These are phyloP conservation scores for Euura saliciscinereae DNA, from an alignment of 1,140 invertebrate genomes.

Conservation along the genomic window DNA sequence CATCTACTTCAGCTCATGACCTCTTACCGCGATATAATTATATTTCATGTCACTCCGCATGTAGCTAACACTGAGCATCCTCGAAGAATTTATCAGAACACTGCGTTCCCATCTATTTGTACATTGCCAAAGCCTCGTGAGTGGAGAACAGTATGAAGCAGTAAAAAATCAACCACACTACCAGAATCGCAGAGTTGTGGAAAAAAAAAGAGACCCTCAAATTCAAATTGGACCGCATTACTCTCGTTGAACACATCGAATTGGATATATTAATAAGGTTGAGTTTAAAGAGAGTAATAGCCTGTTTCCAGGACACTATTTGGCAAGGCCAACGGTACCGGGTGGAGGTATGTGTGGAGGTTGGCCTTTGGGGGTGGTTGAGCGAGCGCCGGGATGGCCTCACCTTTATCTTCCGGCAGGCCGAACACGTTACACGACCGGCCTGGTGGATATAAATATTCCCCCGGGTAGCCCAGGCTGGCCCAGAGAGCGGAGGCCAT, in stretches of 20 bases:
- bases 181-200: too few species aligned
- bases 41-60: too few species aligned
- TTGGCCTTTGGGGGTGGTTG: neutral
- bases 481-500: constrained; percentile 13
- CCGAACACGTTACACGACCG: neutral
- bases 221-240: too few species aligned
- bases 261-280: neutral
- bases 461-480: constrained; percentile 32
- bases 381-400: neutral
- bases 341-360: neutral
- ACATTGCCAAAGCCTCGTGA: too few species aligned
- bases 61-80: too few species aligned
- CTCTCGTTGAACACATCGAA: too few species aligned
- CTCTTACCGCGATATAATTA: neutral
- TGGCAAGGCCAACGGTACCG: neutral
- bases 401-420: constrained; percentile 14
- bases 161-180: too few species aligned
- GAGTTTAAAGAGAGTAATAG: neutral
- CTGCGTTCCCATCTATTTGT: too few species aligned
- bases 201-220: too few species aligned
- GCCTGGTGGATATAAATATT: constrained; percentile 41
- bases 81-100: too few species aligned
- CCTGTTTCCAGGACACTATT: neutral
- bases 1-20: neutral
- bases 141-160: too few species aligned